These are phyloP conservation scores for Patiria pectinifera DNA, from an alignment of 53 echinoderm and acorn worm genomes.

Conservation along the genomic window DNA sequence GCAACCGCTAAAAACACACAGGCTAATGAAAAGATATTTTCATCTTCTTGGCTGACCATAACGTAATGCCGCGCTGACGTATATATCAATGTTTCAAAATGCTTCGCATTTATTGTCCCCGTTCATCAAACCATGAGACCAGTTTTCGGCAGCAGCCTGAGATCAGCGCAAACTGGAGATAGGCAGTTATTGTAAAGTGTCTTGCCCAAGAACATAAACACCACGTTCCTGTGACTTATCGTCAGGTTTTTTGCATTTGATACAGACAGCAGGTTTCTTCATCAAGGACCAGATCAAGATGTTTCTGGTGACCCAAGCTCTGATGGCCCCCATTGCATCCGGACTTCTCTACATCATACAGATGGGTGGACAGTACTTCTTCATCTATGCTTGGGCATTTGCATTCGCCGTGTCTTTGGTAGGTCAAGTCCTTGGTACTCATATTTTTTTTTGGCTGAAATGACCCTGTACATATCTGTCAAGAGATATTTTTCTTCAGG, in stretches of 20 bases:
- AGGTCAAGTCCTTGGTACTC: not conserved
- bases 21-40: too few relatives aligned
- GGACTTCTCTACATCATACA: conserved; percentile 91
- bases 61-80: not conserved
- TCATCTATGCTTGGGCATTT: conserved; percentile 97
- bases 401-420: conserved; percentile 86
- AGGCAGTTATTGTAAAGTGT: too few relatives aligned
- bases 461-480: not conserved
- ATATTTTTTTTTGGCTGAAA: not conserved
- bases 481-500: not conserved
- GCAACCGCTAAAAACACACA: too few relatives aligned
- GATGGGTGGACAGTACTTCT: conserved; percentile 99
- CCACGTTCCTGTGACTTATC: too few relatives aligned
- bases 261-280: conserved; percentile 94
- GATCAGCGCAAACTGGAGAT: not conserved
- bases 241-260: too few relatives aligned
- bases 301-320: conserved; percentile 79
- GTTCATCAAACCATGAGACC: too few relatives aligned
- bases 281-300: conserved; percentile 98
- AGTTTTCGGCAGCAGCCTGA: not conserved
- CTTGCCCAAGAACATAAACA: not conserved
- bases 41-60: too few relatives aligned
- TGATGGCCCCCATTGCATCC: conserved; percentile 80
- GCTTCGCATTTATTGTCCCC: not conserved
- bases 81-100: not conserved